Evolutionary conservation across 2,797 vertebrate genomes (phyloP).

Genomic region (Semaprochilodus insignis): DNA sequence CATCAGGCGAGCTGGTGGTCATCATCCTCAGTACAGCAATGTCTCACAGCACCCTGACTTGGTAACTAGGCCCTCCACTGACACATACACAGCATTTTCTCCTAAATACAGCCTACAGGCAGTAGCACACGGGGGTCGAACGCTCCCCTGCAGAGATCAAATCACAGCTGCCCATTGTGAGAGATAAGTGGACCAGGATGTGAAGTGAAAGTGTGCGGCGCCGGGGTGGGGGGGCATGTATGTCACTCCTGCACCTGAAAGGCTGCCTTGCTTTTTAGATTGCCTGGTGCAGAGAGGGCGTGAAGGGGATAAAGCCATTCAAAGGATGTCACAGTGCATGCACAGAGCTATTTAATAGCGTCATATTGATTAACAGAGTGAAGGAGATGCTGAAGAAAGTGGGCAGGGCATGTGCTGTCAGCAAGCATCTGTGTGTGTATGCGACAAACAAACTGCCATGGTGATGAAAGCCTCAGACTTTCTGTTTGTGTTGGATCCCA

Average conservation of each 20-base stretch:
- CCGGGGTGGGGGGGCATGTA: constrained; percentile 4
- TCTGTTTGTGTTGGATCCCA: not conserved
- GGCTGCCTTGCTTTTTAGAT: constrained; percentile 6
- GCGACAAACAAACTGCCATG: not conserved
- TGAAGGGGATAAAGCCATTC: constrained; percentile 4
- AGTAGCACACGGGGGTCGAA: constrained; percentile 20
- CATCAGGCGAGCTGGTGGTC: no score
- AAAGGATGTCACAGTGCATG: not conserved
- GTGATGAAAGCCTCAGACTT: not conserved
- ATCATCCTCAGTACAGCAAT: not conserved
- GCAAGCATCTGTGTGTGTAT: not conserved
- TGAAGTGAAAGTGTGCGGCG: constrained; percentile 45
- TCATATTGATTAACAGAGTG: constrained; percentile 10
- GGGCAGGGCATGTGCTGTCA: not conserved
- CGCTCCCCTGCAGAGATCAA: constrained; percentile 36
- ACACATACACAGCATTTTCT: constrained; percentile 27
- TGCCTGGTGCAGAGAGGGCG: not conserved
- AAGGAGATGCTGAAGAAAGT: not conserved
- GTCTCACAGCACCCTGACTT: not conserved
- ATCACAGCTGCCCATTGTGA: constrained; percentile 45
- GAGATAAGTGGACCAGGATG: constrained; percentile 39
- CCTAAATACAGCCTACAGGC: constrained; percentile 45
- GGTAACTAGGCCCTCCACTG: not conserved
- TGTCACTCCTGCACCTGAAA: not conserved
- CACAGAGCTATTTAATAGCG: constrained; percentile 31